phyloP scores from a whole-genome alignment of 2,113 vertebrate genomes.

The Mobula birostris region DNA sequence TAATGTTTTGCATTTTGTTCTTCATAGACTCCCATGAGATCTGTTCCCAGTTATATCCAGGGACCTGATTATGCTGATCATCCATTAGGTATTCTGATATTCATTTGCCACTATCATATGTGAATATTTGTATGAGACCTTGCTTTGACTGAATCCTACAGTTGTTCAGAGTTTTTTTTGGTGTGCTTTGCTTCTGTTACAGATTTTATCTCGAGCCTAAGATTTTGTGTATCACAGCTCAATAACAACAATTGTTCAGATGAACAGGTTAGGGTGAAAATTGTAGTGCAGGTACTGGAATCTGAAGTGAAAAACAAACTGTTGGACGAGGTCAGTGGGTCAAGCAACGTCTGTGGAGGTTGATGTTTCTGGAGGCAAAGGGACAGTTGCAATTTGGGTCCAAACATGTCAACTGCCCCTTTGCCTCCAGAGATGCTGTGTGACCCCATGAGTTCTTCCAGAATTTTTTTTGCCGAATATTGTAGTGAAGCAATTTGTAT shows the following conservation, averaged over 20 bases:
- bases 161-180: neutral
- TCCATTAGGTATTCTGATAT: slow-evolving; percentile 73
- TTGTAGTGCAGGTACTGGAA: no score
- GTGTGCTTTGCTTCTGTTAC: neutral
- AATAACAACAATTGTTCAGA: neutral
- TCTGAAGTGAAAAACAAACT: no score
- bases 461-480: neutral
- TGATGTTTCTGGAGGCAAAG: no score
- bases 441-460: no score
- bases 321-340: no score
- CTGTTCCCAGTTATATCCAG: slow-evolving; percentile 85
- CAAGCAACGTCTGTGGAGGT: no score
- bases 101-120: neutral
- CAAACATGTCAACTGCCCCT: no score
- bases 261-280: no score
- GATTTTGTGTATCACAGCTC: neutral
- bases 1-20: slow-evolving; percentile 37
- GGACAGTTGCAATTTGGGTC: no score
- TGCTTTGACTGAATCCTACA: neutral
- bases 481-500: neutral
- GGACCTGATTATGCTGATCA: slow-evolving; percentile 97
- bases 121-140: neutral
- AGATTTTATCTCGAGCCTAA: neutral
- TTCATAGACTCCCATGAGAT: slow-evolving; percentile 80
- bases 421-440: no score